phyloP scores from a whole-genome alignment of 2,888 invertebrate species.

The Pollenia angustigena region DNA sequence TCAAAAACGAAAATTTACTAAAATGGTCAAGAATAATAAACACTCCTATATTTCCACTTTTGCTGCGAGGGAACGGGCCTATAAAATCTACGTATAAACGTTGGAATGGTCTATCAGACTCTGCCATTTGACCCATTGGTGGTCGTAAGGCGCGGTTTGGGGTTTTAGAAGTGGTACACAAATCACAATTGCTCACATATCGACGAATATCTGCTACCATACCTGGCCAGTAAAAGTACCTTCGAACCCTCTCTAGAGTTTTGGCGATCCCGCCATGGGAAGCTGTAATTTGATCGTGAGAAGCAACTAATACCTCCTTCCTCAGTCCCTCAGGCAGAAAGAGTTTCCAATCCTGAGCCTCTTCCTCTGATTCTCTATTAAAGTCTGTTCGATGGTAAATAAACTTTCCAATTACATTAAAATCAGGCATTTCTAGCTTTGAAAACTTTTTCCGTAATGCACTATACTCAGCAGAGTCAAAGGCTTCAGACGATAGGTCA shows the following conservation, averaged over 20 bases:
- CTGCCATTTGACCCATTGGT: neutral
- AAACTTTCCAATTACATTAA: neutral
- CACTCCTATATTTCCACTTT: neutral
- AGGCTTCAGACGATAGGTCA: neutral
- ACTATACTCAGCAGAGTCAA: too few species aligned
- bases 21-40: neutral
- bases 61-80: neutral
- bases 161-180: neutral
- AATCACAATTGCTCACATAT: neutral
- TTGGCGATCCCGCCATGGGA: neutral
- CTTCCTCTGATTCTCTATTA: neutral
- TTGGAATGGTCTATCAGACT: neutral
- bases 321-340: neutral
- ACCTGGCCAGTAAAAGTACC: neutral
- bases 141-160: neutral
- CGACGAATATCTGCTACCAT: neutral
- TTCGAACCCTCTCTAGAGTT: neutral
- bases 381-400: constrained; percentile 3
- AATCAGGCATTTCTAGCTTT: neutral
- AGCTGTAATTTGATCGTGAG: neutral
- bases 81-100: neutral
- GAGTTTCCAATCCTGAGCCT: neutral
- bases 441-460: too few species aligned
- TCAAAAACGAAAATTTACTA: neutral
- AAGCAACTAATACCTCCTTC: neutral